Conservation (phyloP, 2,888 invertebrate species). For the Mycalesis mineus region DNA sequence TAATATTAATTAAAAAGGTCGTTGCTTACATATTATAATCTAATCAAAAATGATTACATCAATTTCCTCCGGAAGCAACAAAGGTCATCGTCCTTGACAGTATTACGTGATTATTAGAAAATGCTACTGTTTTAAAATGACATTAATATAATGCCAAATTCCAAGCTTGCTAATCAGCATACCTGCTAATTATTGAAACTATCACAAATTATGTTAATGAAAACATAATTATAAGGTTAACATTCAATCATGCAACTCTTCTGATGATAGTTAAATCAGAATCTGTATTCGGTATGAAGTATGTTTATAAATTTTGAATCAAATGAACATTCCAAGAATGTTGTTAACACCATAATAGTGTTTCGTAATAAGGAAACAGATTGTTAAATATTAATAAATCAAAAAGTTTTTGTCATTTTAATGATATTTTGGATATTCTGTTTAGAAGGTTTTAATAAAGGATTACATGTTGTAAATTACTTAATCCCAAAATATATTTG, state of each 20-base stretch:
- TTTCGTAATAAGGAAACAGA: constrained; percentile 25
- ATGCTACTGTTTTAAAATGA: constrained; percentile 16
- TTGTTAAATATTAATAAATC: not conserved
- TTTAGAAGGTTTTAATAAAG: too few species aligned
- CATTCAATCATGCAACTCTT: constrained; percentile 22
- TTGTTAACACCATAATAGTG: constrained; percentile 6
- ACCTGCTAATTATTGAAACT: constrained; percentile 28
- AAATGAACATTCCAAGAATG: constrained; percentile 8
- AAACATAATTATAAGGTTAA: constrained; percentile 41
- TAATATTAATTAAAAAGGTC: not conserved
- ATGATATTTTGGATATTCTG: not conserved
- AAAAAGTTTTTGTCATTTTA: not conserved
- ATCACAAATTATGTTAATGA: constrained; percentile 24
- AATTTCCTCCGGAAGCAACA: constrained; percentile 8
- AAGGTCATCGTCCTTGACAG: constrained; percentile 15
- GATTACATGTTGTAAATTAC: too few species aligned
- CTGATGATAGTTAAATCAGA: too few species aligned
- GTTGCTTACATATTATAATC: too few species aligned
- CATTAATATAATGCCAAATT: constrained; percentile 20
- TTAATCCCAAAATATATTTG: too few species aligned
- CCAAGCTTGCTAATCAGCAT: constrained; percentile 31
- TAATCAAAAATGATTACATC: not conserved
- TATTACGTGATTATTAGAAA: constrained; percentile 2
- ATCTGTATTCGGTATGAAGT: constrained; percentile 34
- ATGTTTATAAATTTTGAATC: constrained; percentile 42